Evolutionary conservation across 2,113 vertebrate species (phyloP).

Genomic region (Eira barbara): DNA sequence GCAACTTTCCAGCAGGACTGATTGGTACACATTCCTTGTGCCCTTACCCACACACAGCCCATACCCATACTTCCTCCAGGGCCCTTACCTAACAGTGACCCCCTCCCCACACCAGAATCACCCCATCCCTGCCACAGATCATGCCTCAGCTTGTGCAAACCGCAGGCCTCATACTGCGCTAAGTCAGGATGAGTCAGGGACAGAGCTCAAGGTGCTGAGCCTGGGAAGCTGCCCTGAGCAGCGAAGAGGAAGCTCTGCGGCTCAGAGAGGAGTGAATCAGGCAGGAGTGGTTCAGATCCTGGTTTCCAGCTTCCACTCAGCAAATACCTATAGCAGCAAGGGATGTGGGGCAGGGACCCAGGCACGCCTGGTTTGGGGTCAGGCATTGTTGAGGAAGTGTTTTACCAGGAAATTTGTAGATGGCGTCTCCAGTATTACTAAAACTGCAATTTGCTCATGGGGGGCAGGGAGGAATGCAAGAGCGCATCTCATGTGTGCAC

Average conservation of each 20-base stretch:
- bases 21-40: not conserved
- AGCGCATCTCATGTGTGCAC: too few species aligned
- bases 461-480: not conserved
- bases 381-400: not conserved
- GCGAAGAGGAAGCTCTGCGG: not conserved
- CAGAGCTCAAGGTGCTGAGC: not conserved
- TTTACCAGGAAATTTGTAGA: not conserved
- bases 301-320: not conserved
- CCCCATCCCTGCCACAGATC: not conserved
- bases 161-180: conserved; percentile 6
- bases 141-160: conserved; percentile 45
- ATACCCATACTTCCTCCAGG: not conserved
- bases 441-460: not conserved
- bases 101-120: not conserved
- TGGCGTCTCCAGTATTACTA: not conserved
- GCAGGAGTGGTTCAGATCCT: not conserved
- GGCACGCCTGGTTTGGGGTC: too few species aligned
- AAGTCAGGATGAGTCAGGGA: conserved; percentile 49
- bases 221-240: not conserved
- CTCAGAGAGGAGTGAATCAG: not conserved
- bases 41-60: not conserved
- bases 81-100: conserved; percentile 7
- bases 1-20: not conserved
- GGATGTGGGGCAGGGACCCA: not conserved
- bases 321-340: not conserved